Evolutionary conservation across 2,113 vertebrate genomes (phyloP).

Genomic region (Pionites leucogaster): DNA sequence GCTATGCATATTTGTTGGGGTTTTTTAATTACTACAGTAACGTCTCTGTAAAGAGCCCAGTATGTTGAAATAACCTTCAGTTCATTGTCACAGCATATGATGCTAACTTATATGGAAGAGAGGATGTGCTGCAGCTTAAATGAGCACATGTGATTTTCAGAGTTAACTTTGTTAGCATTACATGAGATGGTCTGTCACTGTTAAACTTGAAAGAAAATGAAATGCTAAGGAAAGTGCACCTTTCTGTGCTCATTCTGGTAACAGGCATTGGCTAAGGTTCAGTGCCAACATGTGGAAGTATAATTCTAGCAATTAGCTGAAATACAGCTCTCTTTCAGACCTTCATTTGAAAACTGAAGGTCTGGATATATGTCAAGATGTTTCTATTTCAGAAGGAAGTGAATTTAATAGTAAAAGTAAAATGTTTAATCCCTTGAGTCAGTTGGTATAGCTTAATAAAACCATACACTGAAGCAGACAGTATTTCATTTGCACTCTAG

Average conservation of each 20-base stretch:
- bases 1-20: background rate
- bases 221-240: background rate
- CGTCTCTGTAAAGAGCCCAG: background rate
- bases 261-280: background rate
- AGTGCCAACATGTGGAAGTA: background rate
- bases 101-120: background rate
- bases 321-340: background rate
- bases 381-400: background rate
- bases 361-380: background rate
- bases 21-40: background rate
- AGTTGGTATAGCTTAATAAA: background rate
- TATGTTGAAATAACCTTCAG: background rate
- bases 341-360: background rate
- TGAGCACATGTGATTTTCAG: background rate
- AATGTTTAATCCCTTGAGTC: background rate
- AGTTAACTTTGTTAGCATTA: background rate
- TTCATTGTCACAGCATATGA: background rate
- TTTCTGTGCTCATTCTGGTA: background rate
- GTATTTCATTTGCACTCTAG: background rate
- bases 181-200: background rate
- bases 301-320: background rate
- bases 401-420: background rate
- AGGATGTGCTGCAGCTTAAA: background rate
- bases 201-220: background rate
- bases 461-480: background rate